Base-by-base conservation (phyloP, 2,888 invertebrate species). In the Mythimna loreyi region DNA sequence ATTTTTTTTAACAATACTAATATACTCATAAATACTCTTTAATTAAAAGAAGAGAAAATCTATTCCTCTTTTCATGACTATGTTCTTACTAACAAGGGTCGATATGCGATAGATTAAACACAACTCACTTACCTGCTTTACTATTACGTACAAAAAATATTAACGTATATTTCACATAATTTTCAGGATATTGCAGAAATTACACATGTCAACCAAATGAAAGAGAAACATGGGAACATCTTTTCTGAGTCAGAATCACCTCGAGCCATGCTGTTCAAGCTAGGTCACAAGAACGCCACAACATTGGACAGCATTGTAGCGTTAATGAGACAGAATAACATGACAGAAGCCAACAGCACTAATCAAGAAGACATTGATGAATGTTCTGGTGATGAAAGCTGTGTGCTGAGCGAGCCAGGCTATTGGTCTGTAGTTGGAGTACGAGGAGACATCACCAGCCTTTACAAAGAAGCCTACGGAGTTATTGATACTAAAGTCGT, bases 401-500 rank as follows among this genome's bases (percentile, higher is more conserved):
- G 90, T 90, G 94, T 83, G 75, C 72, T 92, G 19, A 80, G 73
- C 2, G 92, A 92, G 67, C 78, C 74, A 1, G 91, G 91, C 0
- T 92, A 92, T 67, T 93, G 92, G 92, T 86, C 92, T 2, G 91
- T 90, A 11, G 80, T 94, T 9, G 96, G 95, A 23, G 91, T 92
- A 0, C 86, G 96, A 16, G 95, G 94, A 1, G 96, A 96, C 72
- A 88, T 95, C 45, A 90, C 91, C 13, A 84, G 83, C 19, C 75
- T 85, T 25, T 73, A 89, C 53, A 91, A 87, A 68, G 82, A 89
- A 78, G 86, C 93, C 2, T 95, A 96, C 59, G 97, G 97, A 55
- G 93, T 96, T 62, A 96, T 97, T 72, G 97, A 97, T 78, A 96
- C 96, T 3, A 96, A 97, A 89, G 90, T 96, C 64, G 88, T 96